Percentiles rank a stretch among this genome's conserved stretches.
Evolutionary conservation across 2,888 invertebrate species (phyloP).

Genomic region (Pharmacophagus antenor): DNA sequence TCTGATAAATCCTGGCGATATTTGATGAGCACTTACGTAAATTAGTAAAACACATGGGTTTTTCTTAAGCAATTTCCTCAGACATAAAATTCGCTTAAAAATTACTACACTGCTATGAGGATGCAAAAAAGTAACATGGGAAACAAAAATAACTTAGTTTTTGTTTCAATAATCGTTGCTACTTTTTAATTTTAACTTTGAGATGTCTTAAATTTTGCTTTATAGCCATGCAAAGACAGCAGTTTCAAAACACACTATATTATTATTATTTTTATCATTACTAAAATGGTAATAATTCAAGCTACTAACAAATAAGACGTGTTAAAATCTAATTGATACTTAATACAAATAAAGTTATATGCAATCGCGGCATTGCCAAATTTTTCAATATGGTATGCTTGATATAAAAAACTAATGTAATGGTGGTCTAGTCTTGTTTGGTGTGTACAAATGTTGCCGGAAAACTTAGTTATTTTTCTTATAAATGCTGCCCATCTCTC

Average conservation of each 20-base stretch:
- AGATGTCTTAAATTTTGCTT: not conserved
- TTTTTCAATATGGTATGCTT: constrained; percentile 17
- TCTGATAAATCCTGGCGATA: not conserved
- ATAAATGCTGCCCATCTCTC: constrained; percentile 14
- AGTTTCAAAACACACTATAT: no score
- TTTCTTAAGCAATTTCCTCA: no score
- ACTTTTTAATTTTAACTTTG: not conserved
- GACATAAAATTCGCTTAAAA: no score
- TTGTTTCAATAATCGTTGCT: no score
- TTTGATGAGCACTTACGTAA: constrained; percentile 1
- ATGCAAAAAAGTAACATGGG: no score
- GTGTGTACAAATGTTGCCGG: constrained; percentile 3
- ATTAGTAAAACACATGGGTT: constrained; percentile 10
- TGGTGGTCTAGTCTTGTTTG: constrained; percentile 18
- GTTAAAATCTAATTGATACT: not conserved
- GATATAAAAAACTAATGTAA: constrained; percentile 2
- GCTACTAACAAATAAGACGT: not conserved
- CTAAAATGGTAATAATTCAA: not conserved
- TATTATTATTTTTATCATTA: no score
- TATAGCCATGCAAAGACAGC: no score
- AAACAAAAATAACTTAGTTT: no score
- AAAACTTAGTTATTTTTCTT: constrained; percentile 16
- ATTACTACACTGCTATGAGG: no score
- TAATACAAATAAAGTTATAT: constrained; percentile 13
- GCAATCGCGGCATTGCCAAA: constrained; percentile 22